Base-by-base conservation (phyloP, 1,140 invertebrate genomes). In the Bursaphelenchus mucronatus region DNA sequence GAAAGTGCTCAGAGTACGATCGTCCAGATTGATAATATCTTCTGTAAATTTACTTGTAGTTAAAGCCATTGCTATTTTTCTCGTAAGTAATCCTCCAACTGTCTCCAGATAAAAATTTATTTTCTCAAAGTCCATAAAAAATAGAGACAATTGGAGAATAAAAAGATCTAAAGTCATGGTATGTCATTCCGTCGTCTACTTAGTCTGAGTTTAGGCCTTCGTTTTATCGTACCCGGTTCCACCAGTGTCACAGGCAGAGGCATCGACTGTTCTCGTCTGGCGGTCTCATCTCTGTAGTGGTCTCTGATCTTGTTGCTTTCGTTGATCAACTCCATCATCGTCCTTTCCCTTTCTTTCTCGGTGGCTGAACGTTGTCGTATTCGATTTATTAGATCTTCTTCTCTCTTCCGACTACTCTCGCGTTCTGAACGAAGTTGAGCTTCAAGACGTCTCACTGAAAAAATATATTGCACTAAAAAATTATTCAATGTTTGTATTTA, bases 261-360 rank as follows among this genome's bases (percentile, higher is more conserved):
- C 58, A 61, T 67, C 44, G 63, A 40, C 40, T 44, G 66, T 6
- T 30, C 39, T 30, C 45, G n/a, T 61, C 46, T 21, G 30, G 41
- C 17, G 30, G 11, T 11, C 19, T 62, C n/a, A 13, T 70, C 15
- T 0, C 9, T 17, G 39, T 61, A 53, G 21, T 70, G 61, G 3
- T 70, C 68, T 0, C 50, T 49, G 46, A 70, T 71, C 55, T 41
- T 30, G 8, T 56, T 64, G 17, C 54, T 63, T 46, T 69, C 67
- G 56, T 69, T 72, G 66, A 71, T 51, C 50, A 63, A 11, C 9
- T 72, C 69, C 9, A 69, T 8, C 67, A 54, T 70, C 13, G 69
- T 53, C 45, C 45, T 55, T 46, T 69, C 67, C 17, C 68, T 19
- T n/a, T 70, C 67, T 40, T 58, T 68, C 21, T 49, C 66, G 13